phyloP scores from a whole-genome alignment of 2,113 vertebrate genomes.

The Tangachromis dhanisi region DNA sequence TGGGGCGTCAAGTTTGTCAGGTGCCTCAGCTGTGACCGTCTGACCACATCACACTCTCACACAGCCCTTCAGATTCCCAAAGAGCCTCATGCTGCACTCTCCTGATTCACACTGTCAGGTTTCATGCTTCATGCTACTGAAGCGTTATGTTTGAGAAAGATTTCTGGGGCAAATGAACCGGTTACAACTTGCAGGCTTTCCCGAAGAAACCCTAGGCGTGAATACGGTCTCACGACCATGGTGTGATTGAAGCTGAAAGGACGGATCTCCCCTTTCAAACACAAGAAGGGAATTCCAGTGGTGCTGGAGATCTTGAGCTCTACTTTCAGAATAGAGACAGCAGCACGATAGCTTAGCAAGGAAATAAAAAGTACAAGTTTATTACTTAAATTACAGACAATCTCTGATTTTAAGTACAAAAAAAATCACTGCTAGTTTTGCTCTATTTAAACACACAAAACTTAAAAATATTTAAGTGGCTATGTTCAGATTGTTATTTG shows the following conservation, averaged over 20 bases:
- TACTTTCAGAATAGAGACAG: neutral
- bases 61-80: constrained; percentile 7
- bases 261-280: constrained; percentile 5
- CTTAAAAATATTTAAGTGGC: neutral
- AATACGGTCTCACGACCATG: constrained; percentile 10
- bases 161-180: neutral
- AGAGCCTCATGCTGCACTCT: constrained; percentile 22
- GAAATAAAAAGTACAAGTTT: neutral
- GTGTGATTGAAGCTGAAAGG: constrained; percentile 32
- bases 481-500: neutral
- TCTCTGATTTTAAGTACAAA: neutral
- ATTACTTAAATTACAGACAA: neutral
- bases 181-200: constrained; percentile 5
- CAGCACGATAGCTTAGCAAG: neutral
- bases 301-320: neutral
- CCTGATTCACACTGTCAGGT: constrained; percentile 52
- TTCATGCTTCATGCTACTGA: constrained; percentile 46
- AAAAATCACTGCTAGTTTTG: neutral
- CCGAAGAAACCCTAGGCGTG: constrained; percentile 35
- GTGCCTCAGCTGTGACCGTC: constrained; percentile 56
- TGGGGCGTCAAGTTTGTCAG: constrained; percentile 68
- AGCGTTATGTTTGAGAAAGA: constrained; percentile 47
- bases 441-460: neutral
- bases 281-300: neutral
- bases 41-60: constrained; percentile 49